A percentile compares a stretch with the other conserved stretches of the same genome.
Evolutionary conservation across 2,113 vertebrate species (phyloP).

Genomic region (Alces alces): DNA sequence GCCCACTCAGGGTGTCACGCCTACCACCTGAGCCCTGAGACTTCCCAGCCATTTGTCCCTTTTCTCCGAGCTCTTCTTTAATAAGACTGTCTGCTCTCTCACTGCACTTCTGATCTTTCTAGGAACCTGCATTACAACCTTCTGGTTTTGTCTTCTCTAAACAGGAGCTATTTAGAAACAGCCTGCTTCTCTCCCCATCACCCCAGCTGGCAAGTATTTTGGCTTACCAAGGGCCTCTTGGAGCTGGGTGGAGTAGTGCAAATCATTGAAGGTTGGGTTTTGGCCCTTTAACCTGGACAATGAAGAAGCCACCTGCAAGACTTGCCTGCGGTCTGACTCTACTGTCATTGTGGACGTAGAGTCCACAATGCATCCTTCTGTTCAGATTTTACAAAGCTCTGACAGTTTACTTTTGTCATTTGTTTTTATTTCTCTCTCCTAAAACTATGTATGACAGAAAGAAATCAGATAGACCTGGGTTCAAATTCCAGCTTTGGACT

Average conservation of each 20-base stretch:
- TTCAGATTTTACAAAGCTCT: background rate
- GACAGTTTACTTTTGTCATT: background rate
- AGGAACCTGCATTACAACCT: background rate
- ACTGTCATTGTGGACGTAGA: background rate
- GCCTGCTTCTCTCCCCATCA: background rate
- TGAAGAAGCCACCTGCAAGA: background rate
- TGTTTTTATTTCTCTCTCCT: background rate
- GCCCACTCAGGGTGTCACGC: background rate
- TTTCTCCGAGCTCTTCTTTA: background rate
- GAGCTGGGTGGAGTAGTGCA: background rate
- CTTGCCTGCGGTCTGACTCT: background rate
- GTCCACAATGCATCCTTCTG: background rate
- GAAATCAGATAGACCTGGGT: background rate
- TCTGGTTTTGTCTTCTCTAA: background rate
- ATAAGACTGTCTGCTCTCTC: background rate
- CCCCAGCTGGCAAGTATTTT: background rate
- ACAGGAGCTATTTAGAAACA: background rate
- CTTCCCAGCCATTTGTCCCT: background rate
- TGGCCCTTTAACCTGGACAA: background rate
- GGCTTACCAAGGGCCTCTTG: background rate
- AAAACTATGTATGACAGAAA: background rate
- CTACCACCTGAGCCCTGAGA: background rate
- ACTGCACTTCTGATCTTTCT: background rate
- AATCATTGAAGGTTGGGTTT: background rate
- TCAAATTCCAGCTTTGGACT: background rate